Percentiles rank a stretch among this genome's conserved stretches.
phyloP scores from a whole-genome alignment of 2,888 invertebrate species.

The Smittia aterrima region DNA sequence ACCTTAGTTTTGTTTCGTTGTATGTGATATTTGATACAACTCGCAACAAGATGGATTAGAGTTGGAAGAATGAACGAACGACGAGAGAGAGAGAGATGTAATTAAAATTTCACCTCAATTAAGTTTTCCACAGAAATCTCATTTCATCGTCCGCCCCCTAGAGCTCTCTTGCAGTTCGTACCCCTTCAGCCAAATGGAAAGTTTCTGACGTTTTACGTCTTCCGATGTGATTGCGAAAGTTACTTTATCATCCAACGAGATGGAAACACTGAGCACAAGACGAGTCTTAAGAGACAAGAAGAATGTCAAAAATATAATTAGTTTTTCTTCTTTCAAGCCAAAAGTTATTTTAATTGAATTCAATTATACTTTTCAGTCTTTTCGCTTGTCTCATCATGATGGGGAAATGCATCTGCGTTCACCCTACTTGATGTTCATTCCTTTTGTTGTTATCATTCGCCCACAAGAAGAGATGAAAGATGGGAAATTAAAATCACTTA shows the following conservation, averaged over 20 bases:
- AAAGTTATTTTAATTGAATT: constrained; percentile 34
- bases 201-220: constrained; percentile 24
- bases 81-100: constrained; percentile 27
- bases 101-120: constrained; percentile 39
- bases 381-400: constrained; percentile 20
- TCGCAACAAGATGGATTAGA: constrained; percentile 30
- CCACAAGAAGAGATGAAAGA: constrained; percentile 10
- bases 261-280: not conserved
- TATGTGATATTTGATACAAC: not conserved
- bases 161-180: not conserved
- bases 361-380: constrained; percentile 28
- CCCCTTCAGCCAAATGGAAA: constrained; percentile 6
- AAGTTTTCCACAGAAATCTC: constrained; percentile 22
- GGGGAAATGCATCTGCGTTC: constrained; percentile 24
- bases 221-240: constrained; percentile 25
- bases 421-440: not conserved
- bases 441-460: not conserved
- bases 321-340: constrained; percentile 10
- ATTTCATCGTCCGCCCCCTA: not conserved
- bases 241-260: constrained; percentile 16
- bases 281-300: constrained; percentile 24
- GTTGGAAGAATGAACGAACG: not conserved
- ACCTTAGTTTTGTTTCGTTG: not conserved
- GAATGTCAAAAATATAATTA: constrained; percentile 40
- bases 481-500: constrained; percentile 27